Evolutionary conservation across 2,797 vertebrate genomes (phyloP).

Genomic region (Pteropus rufus): DNA sequence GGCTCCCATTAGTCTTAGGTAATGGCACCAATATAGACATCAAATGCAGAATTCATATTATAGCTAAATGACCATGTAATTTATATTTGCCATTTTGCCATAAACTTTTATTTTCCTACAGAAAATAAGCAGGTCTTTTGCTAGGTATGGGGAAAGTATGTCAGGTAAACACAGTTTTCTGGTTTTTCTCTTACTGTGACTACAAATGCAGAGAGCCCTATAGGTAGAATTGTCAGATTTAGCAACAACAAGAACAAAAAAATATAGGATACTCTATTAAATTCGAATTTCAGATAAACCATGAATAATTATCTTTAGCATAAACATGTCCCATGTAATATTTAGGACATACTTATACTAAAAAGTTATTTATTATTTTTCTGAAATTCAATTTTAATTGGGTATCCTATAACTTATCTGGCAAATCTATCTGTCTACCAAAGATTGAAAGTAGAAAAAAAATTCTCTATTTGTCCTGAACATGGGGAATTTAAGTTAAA

Average conservation of each 20-base stretch:
- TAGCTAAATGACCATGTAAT: neutral
- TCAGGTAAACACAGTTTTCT: neutral
- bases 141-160: neutral
- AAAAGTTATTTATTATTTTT: neutral
- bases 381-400: slow-evolving; percentile 24
- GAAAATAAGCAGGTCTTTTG: neutral
- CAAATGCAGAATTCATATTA: neutral
- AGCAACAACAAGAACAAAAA: neutral
- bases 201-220: neutral
- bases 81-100: neutral
- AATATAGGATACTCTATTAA: neutral
- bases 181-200: neutral
- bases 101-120: neutral
- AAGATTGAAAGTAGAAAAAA: neutral
- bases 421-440: neutral
- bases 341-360: neutral
- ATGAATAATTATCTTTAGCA: neutral
- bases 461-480: neutral
- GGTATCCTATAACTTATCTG: neutral
- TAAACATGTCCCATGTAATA: neutral
- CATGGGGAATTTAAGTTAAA: neutral
- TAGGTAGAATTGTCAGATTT: neutral
- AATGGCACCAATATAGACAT: neutral
- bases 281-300: slow-evolving; percentile 6
- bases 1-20: neutral